phyloP scores from a whole-genome alignment of 2,888 invertebrate species.

The Strigamia crassipes region DNA sequence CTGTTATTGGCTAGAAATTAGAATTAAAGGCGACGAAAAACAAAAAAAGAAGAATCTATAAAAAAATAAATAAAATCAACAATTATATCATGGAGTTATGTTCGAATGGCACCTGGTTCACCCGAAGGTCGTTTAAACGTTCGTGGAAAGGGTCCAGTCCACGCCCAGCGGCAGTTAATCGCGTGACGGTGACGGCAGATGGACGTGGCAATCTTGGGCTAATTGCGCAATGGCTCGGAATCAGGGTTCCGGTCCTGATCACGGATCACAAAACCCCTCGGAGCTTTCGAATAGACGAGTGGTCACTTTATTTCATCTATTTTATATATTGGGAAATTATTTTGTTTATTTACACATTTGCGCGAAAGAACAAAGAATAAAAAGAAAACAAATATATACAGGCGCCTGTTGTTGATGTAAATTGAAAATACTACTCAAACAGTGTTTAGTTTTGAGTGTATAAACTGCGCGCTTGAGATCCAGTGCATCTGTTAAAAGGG shows the following conservation, averaged over 20 bases:
- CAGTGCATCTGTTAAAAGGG: background rate
- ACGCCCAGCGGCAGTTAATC: slow-evolving; percentile 7
- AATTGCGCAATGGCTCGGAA: slow-evolving; percentile 21
- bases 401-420: too few species aligned
- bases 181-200: slow-evolving; percentile 34
- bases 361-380: too few species aligned
- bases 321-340: too few species aligned
- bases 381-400: too few species aligned
- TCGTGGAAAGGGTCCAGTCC: background rate
- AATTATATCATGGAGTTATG: background rate
- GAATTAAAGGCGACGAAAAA: background rate
- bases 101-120: background rate
- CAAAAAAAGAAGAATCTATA: background rate
- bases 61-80: background rate
- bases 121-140: background rate
- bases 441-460: background rate
- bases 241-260: slow-evolving; percentile 7
- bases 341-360: too few species aligned
- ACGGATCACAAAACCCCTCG: background rate
- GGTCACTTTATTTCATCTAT: too few species aligned
- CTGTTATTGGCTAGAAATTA: background rate
- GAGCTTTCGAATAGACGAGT: too few species aligned
- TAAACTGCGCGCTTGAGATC: background rate
- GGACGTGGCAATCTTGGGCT: slow-evolving; percentile 28
- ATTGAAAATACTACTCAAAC: too few species aligned